Base-by-base conservation (phyloP, 1,140 invertebrate genomes). In the Aphis craccivora region DNA sequence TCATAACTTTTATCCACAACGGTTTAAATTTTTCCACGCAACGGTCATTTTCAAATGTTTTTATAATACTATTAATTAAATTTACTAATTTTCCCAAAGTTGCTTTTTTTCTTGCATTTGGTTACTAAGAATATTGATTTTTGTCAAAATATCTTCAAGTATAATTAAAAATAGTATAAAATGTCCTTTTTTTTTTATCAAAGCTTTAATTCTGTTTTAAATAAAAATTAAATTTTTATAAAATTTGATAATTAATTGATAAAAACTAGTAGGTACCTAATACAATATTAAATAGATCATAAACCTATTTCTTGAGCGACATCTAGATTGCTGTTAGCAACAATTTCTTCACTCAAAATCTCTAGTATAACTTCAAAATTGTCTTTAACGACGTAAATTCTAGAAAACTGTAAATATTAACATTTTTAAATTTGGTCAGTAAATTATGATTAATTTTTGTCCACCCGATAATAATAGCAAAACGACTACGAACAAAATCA, bases 1-100 rank as follows among this genome's bases (percentile, higher is more conserved):
- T 6, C 20, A 81, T 35, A 20, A 81, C n/a, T 81, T 81, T 3
- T 81, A 14, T n/a, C 67, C 67, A 81, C n/a, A 81, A 3, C 5
- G 18, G 18, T 81, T 81, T 35, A 81, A 81, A 81, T 81, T 35
- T 81, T 81, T 81, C 67, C 20, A n/a, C 18, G n/a, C 67, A 81
- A 81, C 67, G 67, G 67, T 81, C 67, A 81, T 81, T 35, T 81
- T 81, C 30, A 35, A 81, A 81, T 35, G 67, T 81, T 81, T 81
- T 81, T 35, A 81, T 81, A 81, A 81, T 81, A 81, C n/a, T 35
- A 81, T 81, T 35, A 1, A 81, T 81, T 81, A 81, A 35, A 81
- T 35, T 81, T 35, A 81, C 67, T 18, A 5, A 35, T 81, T 81
- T 81, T 81, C n/a, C 67, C 18, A 81, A 81, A 81, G 67, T 81